Evolutionary conservation across 2,888 invertebrate species (phyloP).

Genomic region (Acronicta psi): DNA sequence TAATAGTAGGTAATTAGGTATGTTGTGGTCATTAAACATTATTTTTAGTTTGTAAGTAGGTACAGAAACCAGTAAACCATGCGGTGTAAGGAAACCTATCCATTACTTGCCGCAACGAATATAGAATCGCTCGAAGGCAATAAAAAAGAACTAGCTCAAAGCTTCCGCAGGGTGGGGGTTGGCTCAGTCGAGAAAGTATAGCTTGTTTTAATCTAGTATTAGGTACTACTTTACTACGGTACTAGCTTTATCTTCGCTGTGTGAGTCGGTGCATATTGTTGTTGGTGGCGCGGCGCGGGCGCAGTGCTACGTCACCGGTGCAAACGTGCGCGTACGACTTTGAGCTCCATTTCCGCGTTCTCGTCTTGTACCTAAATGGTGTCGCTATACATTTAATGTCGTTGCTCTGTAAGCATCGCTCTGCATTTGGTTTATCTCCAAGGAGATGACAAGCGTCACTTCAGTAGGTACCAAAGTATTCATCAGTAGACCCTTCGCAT

Average conservation of each 20-base stretch:
- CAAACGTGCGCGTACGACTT: conserved; percentile 19
- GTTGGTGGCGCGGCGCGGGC: not conserved
- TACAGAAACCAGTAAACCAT: not conserved
- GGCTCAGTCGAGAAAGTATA: too few relatives aligned
- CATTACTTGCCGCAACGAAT: not conserved
- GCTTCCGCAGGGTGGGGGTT: too few relatives aligned
- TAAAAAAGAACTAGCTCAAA: too few relatives aligned
- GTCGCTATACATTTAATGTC: conserved; percentile 18
- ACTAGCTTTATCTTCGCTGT: not conserved
- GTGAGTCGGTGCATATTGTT: conserved; percentile 9
- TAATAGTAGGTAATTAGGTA: too few relatives aligned
- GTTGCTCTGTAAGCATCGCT: conserved; percentile 13
- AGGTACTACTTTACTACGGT: too few relatives aligned
- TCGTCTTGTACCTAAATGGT: conserved; percentile 19
- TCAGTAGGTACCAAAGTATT: not conserved
- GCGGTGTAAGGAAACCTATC: not conserved
- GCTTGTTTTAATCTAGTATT: not conserved
- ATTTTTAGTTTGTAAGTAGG: not conserved
- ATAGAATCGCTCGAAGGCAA: not conserved
- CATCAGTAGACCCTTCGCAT: too few relatives aligned
- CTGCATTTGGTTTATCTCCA: conserved; percentile 10
- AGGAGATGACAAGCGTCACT: conserved; percentile 18
- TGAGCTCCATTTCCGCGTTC: conserved; percentile 50
- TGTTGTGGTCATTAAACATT: too few relatives aligned
- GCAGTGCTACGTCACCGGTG: conserved; percentile 7